Evolutionary conservation across 1,140 invertebrate genomes (phyloP).

Genomic region (Drosophila serrata): DNA sequence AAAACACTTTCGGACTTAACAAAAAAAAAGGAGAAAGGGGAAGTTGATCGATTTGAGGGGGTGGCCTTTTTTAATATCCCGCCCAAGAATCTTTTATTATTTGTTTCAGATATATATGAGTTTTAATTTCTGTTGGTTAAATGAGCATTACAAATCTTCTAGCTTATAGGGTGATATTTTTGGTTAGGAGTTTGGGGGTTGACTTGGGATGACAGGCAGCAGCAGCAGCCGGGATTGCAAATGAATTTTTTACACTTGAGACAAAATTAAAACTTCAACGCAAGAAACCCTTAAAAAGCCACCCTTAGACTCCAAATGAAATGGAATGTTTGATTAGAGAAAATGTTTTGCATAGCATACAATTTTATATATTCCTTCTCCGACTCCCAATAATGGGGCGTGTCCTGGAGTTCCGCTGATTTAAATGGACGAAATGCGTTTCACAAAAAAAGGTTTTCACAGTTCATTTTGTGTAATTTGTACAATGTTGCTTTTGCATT

Average conservation of each 20-base stretch:
- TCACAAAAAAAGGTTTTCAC: constrained; percentile 72
- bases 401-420: constrained; percentile 34
- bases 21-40: not conserved
- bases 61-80: constrained; percentile 36
- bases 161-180: constrained; percentile 1
- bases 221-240: constrained; percentile 56
- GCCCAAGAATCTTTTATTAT: constrained; percentile 48
- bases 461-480: constrained; percentile 80
- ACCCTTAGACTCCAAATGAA: constrained; percentile 61
- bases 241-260: constrained; percentile 80
- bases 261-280: constrained; percentile 63
- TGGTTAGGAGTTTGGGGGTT: constrained; percentile 1
- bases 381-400: constrained; percentile 52
- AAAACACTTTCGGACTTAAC: constrained; percentile 50
- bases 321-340: constrained; percentile 84
- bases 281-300: constrained; percentile 39
- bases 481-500: constrained; percentile 70
- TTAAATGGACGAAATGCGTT: constrained; percentile 67
- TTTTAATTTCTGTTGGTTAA: constrained; percentile 67
- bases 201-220: constrained; percentile 22
- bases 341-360: constrained; percentile 81
- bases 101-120: constrained; percentile 40
- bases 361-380: constrained; percentile 70
- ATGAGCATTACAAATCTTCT: constrained; percentile 67
- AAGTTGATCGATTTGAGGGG: constrained; percentile 23